These are phyloP conservation scores for Trichosurus vulpecula DNA, from an alignment of 2,797 vertebrate species.

Conservation along the genomic window DNA sequence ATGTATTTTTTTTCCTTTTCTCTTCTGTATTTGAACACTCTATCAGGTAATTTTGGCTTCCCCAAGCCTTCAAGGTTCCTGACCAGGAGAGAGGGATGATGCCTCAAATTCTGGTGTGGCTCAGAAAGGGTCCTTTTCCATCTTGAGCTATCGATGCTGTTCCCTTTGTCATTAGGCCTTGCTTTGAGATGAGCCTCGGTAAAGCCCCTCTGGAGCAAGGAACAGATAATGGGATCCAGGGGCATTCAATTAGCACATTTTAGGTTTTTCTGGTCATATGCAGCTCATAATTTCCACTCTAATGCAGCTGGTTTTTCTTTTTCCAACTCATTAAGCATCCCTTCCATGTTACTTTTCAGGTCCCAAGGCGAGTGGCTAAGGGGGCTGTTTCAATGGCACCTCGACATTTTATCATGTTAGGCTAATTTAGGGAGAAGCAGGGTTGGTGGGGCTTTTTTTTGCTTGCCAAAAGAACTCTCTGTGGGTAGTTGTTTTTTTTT, in stretches of 20 bases:
- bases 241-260: slow-evolving; percentile 79
- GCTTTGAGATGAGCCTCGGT: slow-evolving; percentile 63
- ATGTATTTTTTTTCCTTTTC: background rate
- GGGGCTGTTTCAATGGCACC: slow-evolving; percentile 73
- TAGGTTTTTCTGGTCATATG: slow-evolving; percentile 75
- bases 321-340: slow-evolving; percentile 68
- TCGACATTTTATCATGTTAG: slow-evolving; percentile 64
- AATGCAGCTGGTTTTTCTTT: slow-evolving; percentile 72
- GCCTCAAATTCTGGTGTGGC: background rate
- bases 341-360: slow-evolving; percentile 75
- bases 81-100: background rate
- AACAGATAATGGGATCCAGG: slow-evolving; percentile 71
- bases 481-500: slow-evolving; percentile 54
- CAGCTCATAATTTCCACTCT: slow-evolving; percentile 78
- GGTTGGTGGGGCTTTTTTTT: slow-evolving; percentile 55
- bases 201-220: slow-evolving; percentile 23
- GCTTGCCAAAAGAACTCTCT: background rate
- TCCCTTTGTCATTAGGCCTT: slow-evolving; percentile 53
- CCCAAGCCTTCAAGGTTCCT: background rate
- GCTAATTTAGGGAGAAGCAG: slow-evolving; percentile 67
- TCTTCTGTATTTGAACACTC: background rate
- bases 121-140: background rate
- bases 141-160: background rate
- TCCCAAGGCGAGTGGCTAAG: slow-evolving; percentile 62
- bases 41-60: background rate